These are phyloP conservation scores for Iselma pallidipennis DNA, from an alignment of 2,888 invertebrate species.

Conservation along the genomic window DNA sequence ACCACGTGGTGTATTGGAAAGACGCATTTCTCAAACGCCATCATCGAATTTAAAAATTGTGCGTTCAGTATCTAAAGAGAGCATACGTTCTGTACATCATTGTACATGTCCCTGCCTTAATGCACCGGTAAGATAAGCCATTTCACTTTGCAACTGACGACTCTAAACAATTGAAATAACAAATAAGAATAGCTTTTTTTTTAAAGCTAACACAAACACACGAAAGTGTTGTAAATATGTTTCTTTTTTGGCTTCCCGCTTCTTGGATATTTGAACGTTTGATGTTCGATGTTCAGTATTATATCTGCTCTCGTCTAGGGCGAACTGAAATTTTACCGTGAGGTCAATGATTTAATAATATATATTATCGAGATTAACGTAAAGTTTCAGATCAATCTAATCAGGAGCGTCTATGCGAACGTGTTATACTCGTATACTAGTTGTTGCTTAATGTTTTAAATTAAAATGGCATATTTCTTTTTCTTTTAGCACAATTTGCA, in stretches of 20 bases:
- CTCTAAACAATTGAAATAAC: not conserved
- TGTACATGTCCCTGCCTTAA: constrained; percentile 64
- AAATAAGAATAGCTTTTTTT: not conserved
- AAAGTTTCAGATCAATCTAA: too few relatives aligned
- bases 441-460: not conserved
- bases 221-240: too few relatives aligned
- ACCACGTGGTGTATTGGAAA: constrained; percentile 64
- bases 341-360: too few relatives aligned
- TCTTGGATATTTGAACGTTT: too few relatives aligned
- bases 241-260: too few relatives aligned
- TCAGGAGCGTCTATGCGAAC: too few relatives aligned
- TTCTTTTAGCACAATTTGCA: not conserved
- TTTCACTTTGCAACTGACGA: not conserved
- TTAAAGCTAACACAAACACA: not conserved
- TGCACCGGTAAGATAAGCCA: constrained; percentile 51
- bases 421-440: too few relatives aligned
- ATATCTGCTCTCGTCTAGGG: too few relatives aligned
- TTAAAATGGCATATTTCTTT: not conserved
- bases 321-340: too few relatives aligned
- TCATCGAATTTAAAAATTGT: constrained; percentile 76
- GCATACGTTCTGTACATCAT: constrained; percentile 74
- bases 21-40: constrained; percentile 81
- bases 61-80: constrained; percentile 83
- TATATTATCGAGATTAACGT: too few relatives aligned
- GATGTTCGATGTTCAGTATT: too few relatives aligned